Evolutionary conservation across 2,113 vertebrate genomes (phyloP), one percentile per base, ranked within the genome.

Genomic region (Pandion haliaetus): DNA sequence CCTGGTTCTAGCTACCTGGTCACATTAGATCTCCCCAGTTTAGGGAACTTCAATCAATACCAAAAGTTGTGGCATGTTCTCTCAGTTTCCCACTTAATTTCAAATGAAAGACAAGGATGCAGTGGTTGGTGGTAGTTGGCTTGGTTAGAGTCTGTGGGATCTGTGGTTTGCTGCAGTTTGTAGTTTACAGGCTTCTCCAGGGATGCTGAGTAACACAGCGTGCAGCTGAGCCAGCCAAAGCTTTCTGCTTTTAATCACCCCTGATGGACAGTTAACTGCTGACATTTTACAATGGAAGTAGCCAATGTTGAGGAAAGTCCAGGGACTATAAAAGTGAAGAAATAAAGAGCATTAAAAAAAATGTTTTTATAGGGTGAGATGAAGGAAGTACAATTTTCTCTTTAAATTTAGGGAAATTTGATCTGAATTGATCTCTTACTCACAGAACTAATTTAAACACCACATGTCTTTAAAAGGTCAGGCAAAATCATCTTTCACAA

Each of bases 171-270:
- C 74, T 83, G 79, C 62, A 80, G 45, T 88, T 91, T 73, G 79
- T 70, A 55, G n/a, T 54, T 95, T 14, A 25, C 17, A 4, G 31
- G 52, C 49, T 90, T 69, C 82, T 92, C 49, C 34, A 17, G 89
- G 70, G 47, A 19, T 93, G 44, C 89, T 44, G 81, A 67, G 78
- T 52, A 61, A 86, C 44, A 47, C 42, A 26, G 20, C 0, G 0
- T 58, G 49, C 49, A 38, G 79, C 89, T 59, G 55, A 96, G 86
- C 57, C 93, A 86, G 82, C 77, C 34, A 40, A 47, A 88, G 67
- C 63, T 73, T 83, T 90, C 92, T 97, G 96, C 90, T 96, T 92
- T 92, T 95, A 81, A 94, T 97, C 92, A 88, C 58, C 83, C 85
- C 85, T 94, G 92, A 90, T 88, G 92, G 92, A 71, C 74, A 77